Percentiles rank a stretch among this genome's conserved stretches.
These are phyloP conservation scores for Agelas oroides DNA, from an alignment of 37 sponge, comb jelly and placozoan species.

Conservation along the genomic window DNA sequence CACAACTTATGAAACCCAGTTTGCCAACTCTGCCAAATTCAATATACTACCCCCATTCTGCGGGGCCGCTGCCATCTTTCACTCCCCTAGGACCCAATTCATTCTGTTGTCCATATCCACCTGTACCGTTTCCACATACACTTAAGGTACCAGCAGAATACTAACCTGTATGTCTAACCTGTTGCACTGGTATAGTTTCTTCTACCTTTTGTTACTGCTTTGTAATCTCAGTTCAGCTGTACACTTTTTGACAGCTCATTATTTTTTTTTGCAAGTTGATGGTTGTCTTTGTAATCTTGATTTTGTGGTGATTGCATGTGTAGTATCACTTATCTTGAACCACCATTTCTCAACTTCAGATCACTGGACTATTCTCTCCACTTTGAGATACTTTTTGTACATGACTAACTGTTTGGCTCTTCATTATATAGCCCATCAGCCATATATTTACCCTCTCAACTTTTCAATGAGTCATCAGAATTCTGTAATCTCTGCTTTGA, in stretches of 20 bases:
- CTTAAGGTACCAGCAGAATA: conserved; percentile 41
- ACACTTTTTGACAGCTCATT: too few relatives aligned
- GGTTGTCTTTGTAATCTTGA: background rate
- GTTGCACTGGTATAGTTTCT: background rate
- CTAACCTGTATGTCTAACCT: background rate
- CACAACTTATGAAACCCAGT: conserved; percentile 36
- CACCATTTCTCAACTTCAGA: background rate
- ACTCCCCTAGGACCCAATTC: conserved; percentile 27
- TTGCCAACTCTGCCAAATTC: conserved; percentile 28
- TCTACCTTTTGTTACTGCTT: background rate
- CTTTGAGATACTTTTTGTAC: too few relatives aligned
- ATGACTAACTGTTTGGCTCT: too few relatives aligned
- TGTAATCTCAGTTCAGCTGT: too few relatives aligned
- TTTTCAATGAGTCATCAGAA: too few relatives aligned
- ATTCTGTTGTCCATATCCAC: conserved; percentile 41
- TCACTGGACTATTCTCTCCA: too few relatives aligned
- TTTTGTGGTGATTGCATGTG: background rate
- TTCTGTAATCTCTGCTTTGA: too few relatives aligned
- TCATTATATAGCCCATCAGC: too few relatives aligned
- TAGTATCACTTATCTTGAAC: background rate
- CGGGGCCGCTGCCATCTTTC: conserved; percentile 48
- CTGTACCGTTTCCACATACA: conserved; percentile 39
- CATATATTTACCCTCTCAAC: too few relatives aligned
- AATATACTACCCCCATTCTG: conserved; percentile 58
- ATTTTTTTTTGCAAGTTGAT: background rate